Base-by-base conservation (phyloP, 2,888 invertebrate species). In the Corbicula japonica region DNA sequence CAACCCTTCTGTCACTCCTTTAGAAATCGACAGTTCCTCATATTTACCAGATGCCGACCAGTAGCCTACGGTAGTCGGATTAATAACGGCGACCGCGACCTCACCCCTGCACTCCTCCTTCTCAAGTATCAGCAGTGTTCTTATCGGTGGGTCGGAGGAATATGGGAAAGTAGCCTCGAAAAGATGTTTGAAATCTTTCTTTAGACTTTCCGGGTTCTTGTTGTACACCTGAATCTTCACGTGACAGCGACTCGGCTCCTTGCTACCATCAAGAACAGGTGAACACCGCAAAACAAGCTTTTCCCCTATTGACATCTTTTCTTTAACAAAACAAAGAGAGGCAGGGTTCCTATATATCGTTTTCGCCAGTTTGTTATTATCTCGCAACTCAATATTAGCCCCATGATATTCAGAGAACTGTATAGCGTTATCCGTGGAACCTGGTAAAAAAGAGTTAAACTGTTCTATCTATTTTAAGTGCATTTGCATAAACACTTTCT, bases 71-170 rank as follows among this genome's bases (percentile, higher is more conserved):
- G 60, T 26, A 3, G 34, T 38, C 10, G 52, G 54, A n/a, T 44
- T 32, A 15, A 41, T 41, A n/a, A 76, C n/a, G 12, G 44, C 30
- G 0, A 76, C 34, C 23, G n/a, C n/a, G 2, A 76, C 28, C 1
- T n/a, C n/a, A 12, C 76, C 76, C 18, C 65, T 60, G 50, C 76
- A 76, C 6, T 76, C 71, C n/a, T 52, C 50, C 26, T 71, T 71
- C 32, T 58, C 52, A 5, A 76, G 38, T 21, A 50, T 2, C 18
- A 65, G 60, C 26, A 76, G 35, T 0, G 32, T 50, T 26, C 66
- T 71, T 1, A 60, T n/a, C 3, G 66, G 70, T 18, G 61, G 52
- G 4, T 71, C 50, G 10, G 32, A 41, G 0, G 32, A 41, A 28
- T 23, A 48, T 0, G n/a, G n/a, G 5, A 65, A 10, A 21, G 44